These are phyloP conservation scores for Pterois miles DNA, from an alignment of 2,797 vertebrate genomes.

Conservation along the genomic window DNA sequence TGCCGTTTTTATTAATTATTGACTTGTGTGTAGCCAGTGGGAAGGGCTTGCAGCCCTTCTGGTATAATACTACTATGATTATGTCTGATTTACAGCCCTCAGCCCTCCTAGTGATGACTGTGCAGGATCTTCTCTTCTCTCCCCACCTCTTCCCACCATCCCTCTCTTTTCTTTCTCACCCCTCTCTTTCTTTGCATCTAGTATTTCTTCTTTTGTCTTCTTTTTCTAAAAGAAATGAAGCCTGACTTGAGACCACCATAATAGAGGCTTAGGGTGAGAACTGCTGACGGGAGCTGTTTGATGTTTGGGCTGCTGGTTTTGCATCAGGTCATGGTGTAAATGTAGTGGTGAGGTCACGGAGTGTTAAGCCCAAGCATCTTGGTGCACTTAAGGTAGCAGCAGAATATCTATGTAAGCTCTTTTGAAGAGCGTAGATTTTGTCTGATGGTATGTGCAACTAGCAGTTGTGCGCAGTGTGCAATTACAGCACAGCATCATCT, in stretches of 20 bases:
- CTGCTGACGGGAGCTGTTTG: conserved; percentile 62
- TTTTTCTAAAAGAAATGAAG: conserved; percentile 24
- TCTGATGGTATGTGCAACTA: conserved; percentile 45
- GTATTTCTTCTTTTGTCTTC: background rate
- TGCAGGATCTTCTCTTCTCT: background rate
- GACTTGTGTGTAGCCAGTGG: conserved; percentile 48
- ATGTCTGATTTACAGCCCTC: conserved; percentile 56
- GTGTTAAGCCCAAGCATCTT: conserved; percentile 57
- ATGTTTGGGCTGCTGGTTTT: conserved; percentile 55
- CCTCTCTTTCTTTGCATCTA: background rate
- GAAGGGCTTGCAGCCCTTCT: conserved; percentile 34
- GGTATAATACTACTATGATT: conserved; percentile 48
- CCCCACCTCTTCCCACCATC: background rate
- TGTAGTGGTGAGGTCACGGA: conserved; percentile 61
- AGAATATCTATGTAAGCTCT: conserved; percentile 64
- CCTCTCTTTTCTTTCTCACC: background rate
- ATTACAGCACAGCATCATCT: background rate
- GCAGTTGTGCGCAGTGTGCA: conserved; percentile 30
- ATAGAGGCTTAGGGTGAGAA: conserved; percentile 50
- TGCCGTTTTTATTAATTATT: conserved; percentile 61
- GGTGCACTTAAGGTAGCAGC: conserved; percentile 59
- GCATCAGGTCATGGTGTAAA: conserved; percentile 61
- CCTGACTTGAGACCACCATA: conserved; percentile 47
- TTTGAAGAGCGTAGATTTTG: conserved; percentile 61
- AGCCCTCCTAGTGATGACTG: conserved; percentile 35